Base-by-base conservation (phyloP, 2,888 invertebrate genomes). In the Clunio marinus region DNA sequence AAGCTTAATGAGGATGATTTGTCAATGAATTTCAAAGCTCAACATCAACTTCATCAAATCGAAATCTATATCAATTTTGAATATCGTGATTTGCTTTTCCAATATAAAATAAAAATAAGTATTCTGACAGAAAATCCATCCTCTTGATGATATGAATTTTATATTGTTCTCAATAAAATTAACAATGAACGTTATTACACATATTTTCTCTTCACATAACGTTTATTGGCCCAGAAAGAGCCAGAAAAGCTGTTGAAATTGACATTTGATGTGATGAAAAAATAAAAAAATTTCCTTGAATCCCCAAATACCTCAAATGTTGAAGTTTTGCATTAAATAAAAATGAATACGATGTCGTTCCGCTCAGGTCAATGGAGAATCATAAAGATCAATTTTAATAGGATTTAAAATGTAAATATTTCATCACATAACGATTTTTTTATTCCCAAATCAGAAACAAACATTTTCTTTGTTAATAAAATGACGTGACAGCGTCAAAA, bases 211-310 rank as follows among this genome's bases (percentile, higher is more conserved):
- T 57, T 8, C 25, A 57, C 27, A 41, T 41, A 41, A 41, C 20
- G n/a, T 51, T 51, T 17, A 57, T 57, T 57, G 57, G 57, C 57
- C 20, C 57, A 4, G 32, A 7, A 4, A 32, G 32, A 32, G 32
- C 4, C 4, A 7, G 25, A 45, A 63, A 63, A n/a, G 35, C 13
- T 20, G 45, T 63, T 35, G 62, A 25, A 63, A 63, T 63, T 63
- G 62, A 63, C 62, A 63, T 45, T 63, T 63, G 41, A 41, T 45
- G 41, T 25, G 25, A 63, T 60, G 17, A 28, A 20, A 25, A 37
- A 37, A 10, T 35, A n/a, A n/a, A n/a, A n/a, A n/a, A n/a, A n/a
- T n/a, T n/a, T n/a, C n/a, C n/a, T n/a, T n/a, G n/a, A n/a, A n/a
- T n/a, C n/a, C n/a, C n/a, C n/a, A n/a, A n/a, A n/a, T n/a, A n/a